A percentile compares a stretch with the other conserved stretches of the same genome.
phyloP scores from a whole-genome alignment of 2,113 vertebrate genomes.

The Electrona antarctica region DNA sequence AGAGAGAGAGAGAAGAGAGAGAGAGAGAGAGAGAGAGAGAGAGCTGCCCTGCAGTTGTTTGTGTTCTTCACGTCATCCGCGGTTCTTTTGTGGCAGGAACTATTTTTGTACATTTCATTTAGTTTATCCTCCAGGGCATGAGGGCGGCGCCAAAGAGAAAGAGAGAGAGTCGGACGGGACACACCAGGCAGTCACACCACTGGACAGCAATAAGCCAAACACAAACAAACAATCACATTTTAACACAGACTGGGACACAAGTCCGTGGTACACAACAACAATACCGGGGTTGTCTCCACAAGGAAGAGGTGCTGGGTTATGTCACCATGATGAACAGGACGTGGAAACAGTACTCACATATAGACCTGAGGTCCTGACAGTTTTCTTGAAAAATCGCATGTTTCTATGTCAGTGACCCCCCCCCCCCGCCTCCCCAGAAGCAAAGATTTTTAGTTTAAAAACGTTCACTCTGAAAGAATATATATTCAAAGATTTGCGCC shows the following conservation, averaged over 20 bases:
- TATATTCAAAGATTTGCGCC: too few species aligned
- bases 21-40: constrained; percentile 38
- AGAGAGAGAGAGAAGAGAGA: neutral
- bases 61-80: constrained; percentile 48
- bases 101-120: constrained; percentile 63
- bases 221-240: neutral
- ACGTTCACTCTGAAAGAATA: too few species aligned
- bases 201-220: constrained; percentile 9
- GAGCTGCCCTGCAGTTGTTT: constrained; percentile 55
- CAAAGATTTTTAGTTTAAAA: too few species aligned
- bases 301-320: too few species aligned
- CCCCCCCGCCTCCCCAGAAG: too few species aligned
- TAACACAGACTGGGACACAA: neutral
- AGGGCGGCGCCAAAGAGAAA: constrained; percentile 3
- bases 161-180: constrained; percentile 18
- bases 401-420: too few species aligned
- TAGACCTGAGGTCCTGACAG: too few species aligned
- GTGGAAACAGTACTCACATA: too few species aligned
- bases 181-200: neutral
- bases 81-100: constrained; percentile 57
- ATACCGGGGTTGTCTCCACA: neutral
- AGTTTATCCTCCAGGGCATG: constrained; percentile 44
- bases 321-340: neutral
- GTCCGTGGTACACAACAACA: neutral
- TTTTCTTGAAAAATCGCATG: too few species aligned